Base-by-base conservation (phyloP, 2,113 vertebrate species). In the Semicossyphus pulcher region DNA sequence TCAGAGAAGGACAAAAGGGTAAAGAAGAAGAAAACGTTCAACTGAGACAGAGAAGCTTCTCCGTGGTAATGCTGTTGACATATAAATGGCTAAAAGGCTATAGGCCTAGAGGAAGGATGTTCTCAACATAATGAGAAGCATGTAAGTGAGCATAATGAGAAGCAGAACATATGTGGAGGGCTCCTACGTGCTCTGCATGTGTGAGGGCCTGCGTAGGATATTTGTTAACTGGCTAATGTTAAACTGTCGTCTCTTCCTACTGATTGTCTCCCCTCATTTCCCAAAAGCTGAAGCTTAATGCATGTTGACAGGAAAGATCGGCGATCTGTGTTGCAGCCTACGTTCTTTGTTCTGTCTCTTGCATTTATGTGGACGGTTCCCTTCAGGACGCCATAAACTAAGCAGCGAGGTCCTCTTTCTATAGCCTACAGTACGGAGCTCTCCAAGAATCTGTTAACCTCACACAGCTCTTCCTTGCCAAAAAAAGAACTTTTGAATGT, bases 51-150 rank as follows among this genome's bases (percentile, higher is more conserved):
- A 65, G 63, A 84, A n/a, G 74, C 44, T 73, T 59, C 54, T 73
- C 86, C 64, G 60, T 91, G 85, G 72, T 78, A 88, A 91, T 91
- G 59, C 61, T 48, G 62, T 85, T 91, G 90, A 89, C 82, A 88
- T n/a, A 67, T 83, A 77, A 88, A 91, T 81, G 18, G 78, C 62
- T 62, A 68, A 57, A 85, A 69, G 83, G 83, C 78, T 79, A 85
- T 62, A 82, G 83, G 80, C 68, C 51, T 57, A 54, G 42, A 67
- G 82, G 58, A 63, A 59, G 72, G 80, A 80, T 76, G 84, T 76
- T 61, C 54, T 48, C 36, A 66, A 81, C 72, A 86, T 83, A 87
- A 86, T 81, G 75, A 63, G 59, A 80, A 84, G 82, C 88, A 86
- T 81, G 80, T 87, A 86, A 78, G 82, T 58, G 51, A 73, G 63